Evolutionary conservation across 2,888 invertebrate species (phyloP), one percentile per base, ranked within the genome.

Genomic region (Apeira syringaria): DNA sequence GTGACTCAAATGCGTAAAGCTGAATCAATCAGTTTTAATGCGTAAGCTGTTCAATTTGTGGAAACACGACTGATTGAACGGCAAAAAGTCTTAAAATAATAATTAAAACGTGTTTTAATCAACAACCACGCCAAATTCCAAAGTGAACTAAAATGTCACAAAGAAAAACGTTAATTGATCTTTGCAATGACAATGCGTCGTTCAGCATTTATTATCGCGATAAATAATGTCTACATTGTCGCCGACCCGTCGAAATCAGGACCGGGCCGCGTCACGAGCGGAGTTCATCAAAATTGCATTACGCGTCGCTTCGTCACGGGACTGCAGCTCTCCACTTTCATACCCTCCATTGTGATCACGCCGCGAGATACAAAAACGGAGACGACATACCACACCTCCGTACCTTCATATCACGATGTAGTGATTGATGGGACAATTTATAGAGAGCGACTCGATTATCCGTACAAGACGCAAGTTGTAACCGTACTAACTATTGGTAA

Each of bases 211-310:
- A 55, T 55, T 51, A 53, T 54, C 53, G 47, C 54, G 47, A 53
- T 47, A 53, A 53, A 58, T 64, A 82, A 84, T 81, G 77, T 81
- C 74, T 82, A 72, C 70, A 80, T 80, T 68, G 64, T 66, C 59
- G 64, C 50, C 46, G 59, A 57, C 55, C 63, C 65, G 70, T 71
- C 74, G 73, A 42, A 42, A 43, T 70, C 65, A 54, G 56, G 57
- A 60, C 60, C 62, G 67, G 67, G 64, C 48, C 53, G n/a, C 51
- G 61, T 66, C 61, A 68, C 61, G 63, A 61, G 57, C 57, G 66
- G 56, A 75, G 77, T 80, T 80, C 80, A 88, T 88, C 86, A 84
- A 83, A 87, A 84, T 80, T 84, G 78, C 81, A 87, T 88, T 86
- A 84, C 72, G 67, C 64, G 24, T 70, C 68, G 59, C 73, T 80